Conservation (phyloP, 2,888 invertebrate genomes). For the Timema podura region DNA sequence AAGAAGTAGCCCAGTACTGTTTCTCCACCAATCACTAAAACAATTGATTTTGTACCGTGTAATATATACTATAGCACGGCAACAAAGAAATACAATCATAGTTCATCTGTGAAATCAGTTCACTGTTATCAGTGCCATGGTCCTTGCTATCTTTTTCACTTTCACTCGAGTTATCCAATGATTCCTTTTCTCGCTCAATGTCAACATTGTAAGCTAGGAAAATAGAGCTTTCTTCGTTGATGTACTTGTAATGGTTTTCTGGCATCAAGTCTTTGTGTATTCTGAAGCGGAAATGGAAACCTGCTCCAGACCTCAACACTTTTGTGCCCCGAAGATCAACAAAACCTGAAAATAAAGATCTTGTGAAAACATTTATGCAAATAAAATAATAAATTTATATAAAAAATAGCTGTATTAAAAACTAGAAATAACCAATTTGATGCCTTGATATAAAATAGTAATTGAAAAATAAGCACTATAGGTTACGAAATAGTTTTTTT, state of each 20-base stretch:
- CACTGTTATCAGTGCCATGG: no score
- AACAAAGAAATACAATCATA: no score
- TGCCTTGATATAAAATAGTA: no score
- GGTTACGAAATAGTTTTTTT: no score
- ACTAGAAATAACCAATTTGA: no score
- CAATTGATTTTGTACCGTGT: conserved; percentile 50
- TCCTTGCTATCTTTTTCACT: conserved; percentile 16
- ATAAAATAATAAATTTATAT: conserved; percentile 7
- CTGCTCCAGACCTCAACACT: conserved; percentile 77
- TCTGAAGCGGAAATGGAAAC: conserved; percentile 78
- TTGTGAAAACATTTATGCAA: not conserved
- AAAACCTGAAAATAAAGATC: conserved; percentile 59
- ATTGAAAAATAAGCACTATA: no score
- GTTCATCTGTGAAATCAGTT: no score
- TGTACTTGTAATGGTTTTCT: conserved; percentile 10
- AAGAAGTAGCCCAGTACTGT: conserved; percentile 79
- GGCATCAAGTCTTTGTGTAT: conserved; percentile 54
- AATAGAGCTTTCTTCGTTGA: conserved; percentile 9
- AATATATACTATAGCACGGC: conserved; percentile 62
- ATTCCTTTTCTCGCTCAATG: not conserved
- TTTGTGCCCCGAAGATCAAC: conserved; percentile 88
- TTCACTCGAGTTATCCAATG: not conserved
- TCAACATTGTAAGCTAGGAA: conserved; percentile 25
- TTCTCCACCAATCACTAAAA: conserved; percentile 83
- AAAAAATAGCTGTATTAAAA: conserved; percentile 21